These are phyloP conservation scores for Lingula anatina DNA, from an alignment of 2,888 invertebrate species.

Conservation along the genomic window DNA sequence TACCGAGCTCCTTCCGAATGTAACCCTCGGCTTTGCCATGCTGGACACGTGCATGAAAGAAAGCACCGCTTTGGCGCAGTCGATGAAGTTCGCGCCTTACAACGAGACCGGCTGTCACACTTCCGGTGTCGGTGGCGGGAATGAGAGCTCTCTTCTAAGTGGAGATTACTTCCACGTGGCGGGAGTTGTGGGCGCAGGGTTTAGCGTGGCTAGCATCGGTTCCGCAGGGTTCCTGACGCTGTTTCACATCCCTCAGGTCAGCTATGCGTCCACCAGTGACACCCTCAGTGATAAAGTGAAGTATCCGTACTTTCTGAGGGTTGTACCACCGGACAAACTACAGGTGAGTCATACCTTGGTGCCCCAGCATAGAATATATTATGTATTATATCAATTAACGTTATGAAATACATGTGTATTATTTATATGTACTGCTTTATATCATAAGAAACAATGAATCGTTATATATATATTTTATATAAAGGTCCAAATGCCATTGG, in stretches of 20 bases:
- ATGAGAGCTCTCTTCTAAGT: not conserved
- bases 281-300: slow-evolving; percentile 13
- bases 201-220: slow-evolving; percentile 17
- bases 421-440: too few relatives aligned
- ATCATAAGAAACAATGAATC: too few relatives aligned
- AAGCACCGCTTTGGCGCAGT: slow-evolving; percentile 23
- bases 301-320: slow-evolving; percentile 19
- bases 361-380: too few relatives aligned
- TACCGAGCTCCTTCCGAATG: slow-evolving; percentile 15
- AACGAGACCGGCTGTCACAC: not conserved
- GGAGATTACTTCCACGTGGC: slow-evolving; percentile 11
- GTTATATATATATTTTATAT: too few relatives aligned
- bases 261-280: slow-evolving; percentile 21
- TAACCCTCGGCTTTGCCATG: slow-evolving; percentile 24
- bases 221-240: slow-evolving; percentile 18
- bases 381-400: too few relatives aligned
- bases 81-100: slow-evolving; percentile 22
- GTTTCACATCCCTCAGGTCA: slow-evolving; percentile 18
- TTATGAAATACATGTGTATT: too few relatives aligned
- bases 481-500: too few relatives aligned
- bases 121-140: not conserved
- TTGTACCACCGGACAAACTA: slow-evolving; percentile 18
- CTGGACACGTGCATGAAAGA: slow-evolving; percentile 32
- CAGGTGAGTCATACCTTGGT: too few relatives aligned
- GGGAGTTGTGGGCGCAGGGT: slow-evolving; percentile 21